Percentiles rank a stretch among this genome's conserved stretches.
Evolutionary conservation across 1,140 invertebrate species (phyloP).

Genomic region (Neotoxoptera formosana): DNA sequence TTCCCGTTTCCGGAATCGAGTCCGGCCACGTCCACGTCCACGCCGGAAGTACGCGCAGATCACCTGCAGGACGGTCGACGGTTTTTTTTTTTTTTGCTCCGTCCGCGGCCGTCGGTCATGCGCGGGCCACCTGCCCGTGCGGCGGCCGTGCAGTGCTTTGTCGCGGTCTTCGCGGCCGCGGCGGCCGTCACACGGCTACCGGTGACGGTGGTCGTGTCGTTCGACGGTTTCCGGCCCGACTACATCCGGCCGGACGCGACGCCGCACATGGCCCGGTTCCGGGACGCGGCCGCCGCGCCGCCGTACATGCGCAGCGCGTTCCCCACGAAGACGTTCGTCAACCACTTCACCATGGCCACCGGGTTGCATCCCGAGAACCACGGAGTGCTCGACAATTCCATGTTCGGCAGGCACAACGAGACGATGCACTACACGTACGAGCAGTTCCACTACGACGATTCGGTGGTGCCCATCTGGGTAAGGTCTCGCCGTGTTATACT

Average conservation of each 20-base stretch:
- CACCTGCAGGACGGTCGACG: too few species aligned
- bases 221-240: constrained; percentile 77
- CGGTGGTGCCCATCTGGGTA: constrained; percentile 70
- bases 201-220: constrained; percentile 70
- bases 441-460: constrained; percentile 67
- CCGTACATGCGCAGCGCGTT: constrained; percentile 75
- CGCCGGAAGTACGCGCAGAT: background rate
- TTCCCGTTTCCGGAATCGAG: too few species aligned
- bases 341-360: constrained; percentile 81
- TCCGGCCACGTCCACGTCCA: background rate
- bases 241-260: constrained; percentile 71
- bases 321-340: constrained; percentile 80
- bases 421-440: constrained; percentile 65
- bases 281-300: constrained; percentile 68
- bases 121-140: background rate
- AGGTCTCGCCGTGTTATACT: background rate
- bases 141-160: background rate
- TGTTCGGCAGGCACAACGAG: constrained; percentile 69
- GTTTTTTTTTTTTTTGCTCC: background rate
- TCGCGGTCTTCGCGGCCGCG: background rate
- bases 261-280: constrained; percentile 68
- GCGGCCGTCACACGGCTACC: constrained; percentile 48
- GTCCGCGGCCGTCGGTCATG: background rate
- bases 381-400: constrained; percentile 74
- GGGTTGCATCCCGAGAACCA: constrained; percentile 78